These are phyloP conservation scores for Mizuhopecten yessoensis DNA, from an alignment of 1,140 invertebrate species.

Conservation along the genomic window DNA sequence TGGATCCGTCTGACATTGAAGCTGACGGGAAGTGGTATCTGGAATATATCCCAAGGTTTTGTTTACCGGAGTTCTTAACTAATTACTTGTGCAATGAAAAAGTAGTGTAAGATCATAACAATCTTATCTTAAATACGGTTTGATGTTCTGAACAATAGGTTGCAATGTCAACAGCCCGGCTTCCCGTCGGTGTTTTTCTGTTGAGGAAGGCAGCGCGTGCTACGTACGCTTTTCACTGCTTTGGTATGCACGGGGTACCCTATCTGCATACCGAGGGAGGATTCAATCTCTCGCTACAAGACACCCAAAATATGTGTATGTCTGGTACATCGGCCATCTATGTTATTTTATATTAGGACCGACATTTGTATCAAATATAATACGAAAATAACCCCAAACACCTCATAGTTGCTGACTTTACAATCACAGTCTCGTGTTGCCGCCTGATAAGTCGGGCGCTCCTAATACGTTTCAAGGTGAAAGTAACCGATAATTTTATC, in stretches of 20 bases:
- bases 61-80: not conserved
- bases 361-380: constrained; percentile 29
- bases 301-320: not conserved
- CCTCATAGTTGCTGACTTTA: not conserved
- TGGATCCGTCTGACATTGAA: not conserved
- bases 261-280: not conserved
- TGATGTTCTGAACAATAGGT: not conserved
- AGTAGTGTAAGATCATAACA: not conserved
- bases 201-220: not conserved
- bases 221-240: not conserved
- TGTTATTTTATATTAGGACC: not conserved
- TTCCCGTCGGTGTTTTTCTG: not conserved
- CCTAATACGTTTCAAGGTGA: not conserved
- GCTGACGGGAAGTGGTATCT: not conserved
- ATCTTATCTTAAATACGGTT: not conserved
- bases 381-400: not conserved
- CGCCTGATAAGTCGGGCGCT: not conserved
- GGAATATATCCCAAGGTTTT: not conserved
- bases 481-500: constrained; percentile 29
- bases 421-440: constrained; percentile 14
- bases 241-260: not conserved
- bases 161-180: constrained; percentile 3
- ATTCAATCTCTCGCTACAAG: not conserved
- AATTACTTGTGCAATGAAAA: not conserved
- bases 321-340: not conserved